Evolutionary conservation across 2,888 invertebrate species (phyloP).

Genomic region (Yponomeuta sedellus): DNA sequence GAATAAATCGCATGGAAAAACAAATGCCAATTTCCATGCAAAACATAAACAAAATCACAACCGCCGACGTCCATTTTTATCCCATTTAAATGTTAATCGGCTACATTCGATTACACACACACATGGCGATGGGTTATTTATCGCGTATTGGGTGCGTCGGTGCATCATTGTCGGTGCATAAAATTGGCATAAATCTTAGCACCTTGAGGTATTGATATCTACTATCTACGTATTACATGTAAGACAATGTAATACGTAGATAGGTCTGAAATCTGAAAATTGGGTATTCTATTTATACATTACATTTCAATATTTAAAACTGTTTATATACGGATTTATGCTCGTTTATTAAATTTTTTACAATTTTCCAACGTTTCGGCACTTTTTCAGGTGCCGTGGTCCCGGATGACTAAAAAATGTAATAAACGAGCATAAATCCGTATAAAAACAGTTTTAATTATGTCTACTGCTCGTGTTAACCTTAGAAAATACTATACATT

Average conservation of each 20-base stretch:
- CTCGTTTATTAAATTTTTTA: too few relatives aligned
- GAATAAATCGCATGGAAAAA: neutral
- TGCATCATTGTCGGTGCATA: conserved; percentile 25
- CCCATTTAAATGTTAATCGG: conserved; percentile 51
- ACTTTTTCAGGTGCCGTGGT: too few relatives aligned
- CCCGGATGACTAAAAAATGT: too few relatives aligned
- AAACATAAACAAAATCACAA: neutral
- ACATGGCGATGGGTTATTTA: conserved; percentile 40
- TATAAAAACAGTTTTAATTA: too few relatives aligned
- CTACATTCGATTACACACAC: conserved; percentile 40
- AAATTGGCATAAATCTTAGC: neutral
- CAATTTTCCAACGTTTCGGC: too few relatives aligned
- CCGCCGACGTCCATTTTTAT: conserved; percentile 32
- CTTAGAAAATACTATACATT: too few relatives aligned
- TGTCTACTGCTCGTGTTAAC: too few relatives aligned
- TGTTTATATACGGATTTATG: too few relatives aligned
- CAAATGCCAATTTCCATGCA: conserved; percentile 1
- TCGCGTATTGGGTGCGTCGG: conserved; percentile 27
- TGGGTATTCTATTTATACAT: too few relatives aligned
- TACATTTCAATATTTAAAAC: too few relatives aligned
- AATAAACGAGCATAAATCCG: too few relatives aligned
- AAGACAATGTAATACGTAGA: neutral
- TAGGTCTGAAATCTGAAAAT: neutral
- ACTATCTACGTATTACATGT: too few relatives aligned
- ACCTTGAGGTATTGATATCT: neutral